Percentiles rank a stretch among this genome's conserved stretches.
Evolutionary conservation across 2,113 vertebrate species (phyloP).

Genomic region (Phyllopteryx taeniolatus): DNA sequence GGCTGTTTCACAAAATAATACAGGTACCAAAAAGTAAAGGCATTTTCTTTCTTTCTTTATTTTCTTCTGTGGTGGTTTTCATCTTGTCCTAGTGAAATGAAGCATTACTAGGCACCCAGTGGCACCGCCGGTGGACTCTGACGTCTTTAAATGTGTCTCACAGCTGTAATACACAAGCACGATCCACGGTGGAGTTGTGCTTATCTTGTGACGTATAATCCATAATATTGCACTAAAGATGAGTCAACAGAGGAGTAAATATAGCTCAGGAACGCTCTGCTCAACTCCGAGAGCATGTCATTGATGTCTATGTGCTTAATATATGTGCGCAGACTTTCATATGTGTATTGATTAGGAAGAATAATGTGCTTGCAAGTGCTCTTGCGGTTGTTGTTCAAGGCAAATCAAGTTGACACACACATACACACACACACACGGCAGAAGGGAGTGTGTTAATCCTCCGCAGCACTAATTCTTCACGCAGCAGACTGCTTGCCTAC

Average conservation of each 20-base stretch:
- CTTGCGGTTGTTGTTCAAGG: slow-evolving; percentile 8
- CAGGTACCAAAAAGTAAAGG: not conserved
- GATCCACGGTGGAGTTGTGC: slow-evolving; percentile 30
- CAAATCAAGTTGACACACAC: slow-evolving; percentile 19
- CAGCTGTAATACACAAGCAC: slow-evolving; percentile 39
- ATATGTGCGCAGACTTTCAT: not conserved
- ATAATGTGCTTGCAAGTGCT: not conserved
- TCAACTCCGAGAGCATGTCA: slow-evolving; percentile 2
- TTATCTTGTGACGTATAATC: slow-evolving; percentile 43
- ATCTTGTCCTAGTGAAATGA: not conserved
- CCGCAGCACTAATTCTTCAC: slow-evolving; percentile 34
- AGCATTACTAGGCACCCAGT: not conserved
- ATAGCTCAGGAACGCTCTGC: slow-evolving; percentile 19
- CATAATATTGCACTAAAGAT: slow-evolving; percentile 26
- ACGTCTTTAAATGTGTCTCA: slow-evolving; percentile 33
- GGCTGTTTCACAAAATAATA: not conserved
- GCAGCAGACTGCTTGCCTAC: slow-evolving; percentile 19
- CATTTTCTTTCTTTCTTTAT: too few species aligned
- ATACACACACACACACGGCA: not conserved
- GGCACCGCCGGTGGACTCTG: slow-evolving; percentile 20
- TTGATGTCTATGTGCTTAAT: slow-evolving; percentile 8
- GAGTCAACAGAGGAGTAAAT: slow-evolving; percentile 45
- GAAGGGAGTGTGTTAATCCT: slow-evolving; percentile 40
- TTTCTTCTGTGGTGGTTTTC: not conserved
- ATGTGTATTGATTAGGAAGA: slow-evolving; percentile 13